phyloP scores from a whole-genome alignment of 2,888 invertebrate species.

The Netelia inedita region DNA sequence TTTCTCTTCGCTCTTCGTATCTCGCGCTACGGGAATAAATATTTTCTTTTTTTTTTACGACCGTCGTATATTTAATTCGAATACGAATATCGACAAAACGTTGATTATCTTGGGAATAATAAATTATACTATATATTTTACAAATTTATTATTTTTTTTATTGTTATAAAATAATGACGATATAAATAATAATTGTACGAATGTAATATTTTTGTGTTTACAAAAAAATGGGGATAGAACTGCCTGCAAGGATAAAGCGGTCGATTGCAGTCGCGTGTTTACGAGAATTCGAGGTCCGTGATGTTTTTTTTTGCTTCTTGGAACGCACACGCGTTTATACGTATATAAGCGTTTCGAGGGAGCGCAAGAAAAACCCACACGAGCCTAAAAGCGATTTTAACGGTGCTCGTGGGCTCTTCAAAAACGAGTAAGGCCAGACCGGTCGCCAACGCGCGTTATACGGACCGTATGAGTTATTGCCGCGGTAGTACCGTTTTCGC shows the following conservation, averaged over 20 bases:
- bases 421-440: conserved; percentile 76
- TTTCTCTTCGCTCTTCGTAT: not conserved
- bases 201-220: too few species aligned
- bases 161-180: too few species aligned
- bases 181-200: too few species aligned
- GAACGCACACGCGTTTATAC: not conserved
- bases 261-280: conserved; percentile 19
- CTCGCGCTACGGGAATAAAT: not conserved
- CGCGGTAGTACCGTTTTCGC: conserved; percentile 21
- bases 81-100: too few species aligned
- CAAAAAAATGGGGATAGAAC: too few species aligned
- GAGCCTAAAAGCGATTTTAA: conserved; percentile 36
- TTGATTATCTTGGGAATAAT: too few species aligned
- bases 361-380: conserved; percentile 27
- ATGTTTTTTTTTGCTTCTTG: conserved; percentile 25
- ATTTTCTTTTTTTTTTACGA: not conserved
- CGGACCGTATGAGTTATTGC: conserved; percentile 13
- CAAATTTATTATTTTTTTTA: too few species aligned
- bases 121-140: too few species aligned
- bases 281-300: conserved; percentile 24
- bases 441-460: conserved; percentile 73
- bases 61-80: too few species aligned
- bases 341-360: not conserved
- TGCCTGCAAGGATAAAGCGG: too few species aligned
- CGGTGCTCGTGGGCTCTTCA: conserved; percentile 28